Conservation (phyloP, 2,113 vertebrate species). For the Enhydra lutris region DNA sequence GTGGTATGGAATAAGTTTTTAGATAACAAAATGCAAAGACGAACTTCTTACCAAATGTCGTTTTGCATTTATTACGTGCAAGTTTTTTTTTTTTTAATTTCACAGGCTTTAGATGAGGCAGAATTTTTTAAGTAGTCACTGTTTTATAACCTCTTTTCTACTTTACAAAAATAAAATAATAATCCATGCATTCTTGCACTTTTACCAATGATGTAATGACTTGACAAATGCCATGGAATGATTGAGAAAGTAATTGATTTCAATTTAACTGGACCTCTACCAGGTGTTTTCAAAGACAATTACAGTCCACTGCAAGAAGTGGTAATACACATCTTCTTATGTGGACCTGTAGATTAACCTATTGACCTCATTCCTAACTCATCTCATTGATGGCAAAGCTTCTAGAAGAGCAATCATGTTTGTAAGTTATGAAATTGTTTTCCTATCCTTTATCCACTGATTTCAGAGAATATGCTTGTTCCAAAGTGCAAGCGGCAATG, state of each 20-base stretch:
- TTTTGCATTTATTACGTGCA: slow-evolving; percentile 43
- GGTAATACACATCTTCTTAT: slow-evolving; percentile 86
- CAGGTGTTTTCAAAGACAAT: slow-evolving; percentile 93
- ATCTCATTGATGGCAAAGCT: slow-evolving; percentile 63
- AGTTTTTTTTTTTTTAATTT: slow-evolving; percentile 4
- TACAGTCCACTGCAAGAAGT: slow-evolving; percentile 85
- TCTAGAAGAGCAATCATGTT: slow-evolving; percentile 41
- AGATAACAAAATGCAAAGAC: slow-evolving; percentile 40
- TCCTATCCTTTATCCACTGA: slow-evolving; percentile 50
- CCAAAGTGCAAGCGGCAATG: slow-evolving; percentile 11
- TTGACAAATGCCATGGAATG: slow-evolving; percentile 61
- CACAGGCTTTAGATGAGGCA: slow-evolving; percentile 21
- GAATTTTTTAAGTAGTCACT: slow-evolving; percentile 46
- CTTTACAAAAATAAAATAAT: background rate
- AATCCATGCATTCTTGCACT: slow-evolving; percentile 37
- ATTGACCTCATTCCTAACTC: slow-evolving; percentile 85
- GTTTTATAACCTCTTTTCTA: slow-evolving; percentile 29
- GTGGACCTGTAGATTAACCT: slow-evolving; percentile 83
- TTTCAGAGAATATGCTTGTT: slow-evolving; percentile 22
- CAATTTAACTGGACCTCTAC: slow-evolving; percentile 86
- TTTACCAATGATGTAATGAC: slow-evolving; percentile 62
- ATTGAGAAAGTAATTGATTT: slow-evolving; percentile 90
- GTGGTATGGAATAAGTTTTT: background rate
- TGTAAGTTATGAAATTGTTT: slow-evolving; percentile 59
- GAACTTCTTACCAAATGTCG: slow-evolving; percentile 19